These are phyloP conservation scores for Drymodes brunneopygia DNA, from an alignment of 2,113 vertebrate genomes.

Conservation along the genomic window DNA sequence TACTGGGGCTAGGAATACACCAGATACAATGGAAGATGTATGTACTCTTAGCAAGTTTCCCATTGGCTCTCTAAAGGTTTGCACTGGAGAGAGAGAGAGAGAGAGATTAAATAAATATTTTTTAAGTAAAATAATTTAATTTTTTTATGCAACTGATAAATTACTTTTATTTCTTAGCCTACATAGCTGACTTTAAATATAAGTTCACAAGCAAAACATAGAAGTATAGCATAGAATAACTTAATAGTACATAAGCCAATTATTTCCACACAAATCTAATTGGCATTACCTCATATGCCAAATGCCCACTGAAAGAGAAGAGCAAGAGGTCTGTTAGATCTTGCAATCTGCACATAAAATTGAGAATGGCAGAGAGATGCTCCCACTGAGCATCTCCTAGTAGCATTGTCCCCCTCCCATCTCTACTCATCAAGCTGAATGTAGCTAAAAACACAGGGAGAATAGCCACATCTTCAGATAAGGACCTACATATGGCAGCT, in stretches of 20 bases:
- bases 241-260: not conserved
- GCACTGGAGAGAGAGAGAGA: not conserved
- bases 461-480: not conserved
- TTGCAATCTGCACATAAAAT: not conserved
- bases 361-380: not conserved
- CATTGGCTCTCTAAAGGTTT: not conserved
- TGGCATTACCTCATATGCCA: not conserved
- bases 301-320: not conserved
- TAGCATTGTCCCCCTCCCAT: not conserved
- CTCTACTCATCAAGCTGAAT: not conserved
- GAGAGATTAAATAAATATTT: not conserved
- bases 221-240: not conserved
- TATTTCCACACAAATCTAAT: not conserved
- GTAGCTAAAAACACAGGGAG: not conserved
- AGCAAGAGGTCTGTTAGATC: not conserved
- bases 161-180: not conserved
- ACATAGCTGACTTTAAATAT: not conserved
- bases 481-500: not conserved
- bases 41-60: not conserved
- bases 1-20: not conserved
- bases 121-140: not conserved
- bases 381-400: not conserved
- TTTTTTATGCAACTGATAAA: not conserved
- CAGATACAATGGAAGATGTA: not conserved
- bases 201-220: not conserved